Evolutionary conservation across 2,797 vertebrate species (phyloP).

Genomic region (Leptodactylus fallax): DNA sequence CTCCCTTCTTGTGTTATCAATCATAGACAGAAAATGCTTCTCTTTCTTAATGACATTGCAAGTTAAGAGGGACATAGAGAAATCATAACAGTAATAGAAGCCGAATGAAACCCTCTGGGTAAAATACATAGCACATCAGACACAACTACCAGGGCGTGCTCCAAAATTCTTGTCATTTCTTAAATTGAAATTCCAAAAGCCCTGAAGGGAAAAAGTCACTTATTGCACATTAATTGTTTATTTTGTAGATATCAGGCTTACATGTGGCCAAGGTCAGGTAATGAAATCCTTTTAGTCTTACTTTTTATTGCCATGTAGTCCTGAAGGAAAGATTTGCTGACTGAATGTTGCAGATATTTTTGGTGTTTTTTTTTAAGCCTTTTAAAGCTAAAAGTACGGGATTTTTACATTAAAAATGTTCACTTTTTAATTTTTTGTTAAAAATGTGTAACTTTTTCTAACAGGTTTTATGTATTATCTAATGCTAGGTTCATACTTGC

Average conservation of each 20-base stretch:
- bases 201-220: slow-evolving; percentile 37
- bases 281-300: not conserved
- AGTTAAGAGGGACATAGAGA: slow-evolving; percentile 22
- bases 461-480: no score
- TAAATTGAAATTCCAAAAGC: not conserved
- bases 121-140: not conserved
- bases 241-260: not conserved
- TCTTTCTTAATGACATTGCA: slow-evolving; percentile 38
- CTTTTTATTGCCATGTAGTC: not conserved
- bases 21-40: not conserved
- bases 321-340: not conserved
- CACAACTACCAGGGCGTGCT: slow-evolving; percentile 18
- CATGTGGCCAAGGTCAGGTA: not conserved
- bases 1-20: slow-evolving; percentile 32
- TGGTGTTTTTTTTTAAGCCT: no score
- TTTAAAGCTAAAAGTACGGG: no score
- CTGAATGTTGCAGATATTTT: not conserved
- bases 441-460: no score
- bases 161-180: slow-evolving; percentile 35
- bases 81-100: slow-evolving; percentile 15
- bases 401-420: no score
- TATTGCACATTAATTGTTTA: not conserved
- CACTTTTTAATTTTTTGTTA: no score
- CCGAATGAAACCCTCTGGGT: slow-evolving; percentile 21
- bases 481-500: no score